Base-by-base conservation (phyloP, 2,797 vertebrate species). In the Microctenopoma lineatum region DNA sequence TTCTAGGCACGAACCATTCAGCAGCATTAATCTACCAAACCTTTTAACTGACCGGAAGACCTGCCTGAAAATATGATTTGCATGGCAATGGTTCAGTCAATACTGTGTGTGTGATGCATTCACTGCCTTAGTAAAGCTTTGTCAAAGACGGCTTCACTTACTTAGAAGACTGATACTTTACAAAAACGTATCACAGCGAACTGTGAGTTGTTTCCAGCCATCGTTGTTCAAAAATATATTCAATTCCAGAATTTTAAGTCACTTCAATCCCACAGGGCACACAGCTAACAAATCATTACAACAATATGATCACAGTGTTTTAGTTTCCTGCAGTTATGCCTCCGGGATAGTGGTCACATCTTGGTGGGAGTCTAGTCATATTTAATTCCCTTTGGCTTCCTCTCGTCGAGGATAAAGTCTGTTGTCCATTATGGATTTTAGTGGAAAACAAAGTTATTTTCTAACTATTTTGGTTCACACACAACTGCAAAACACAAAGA, bases 261-360 rank as follows among this genome's bases (percentile, higher is more conserved):
- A 62, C 5, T 4, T 65, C 59, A 54, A 81, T 81, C 71, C 76
- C 81, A 68, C 47, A 60, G 64, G 16, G 12, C 71, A 74, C 73
- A 61, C 56, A 69, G 60, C 76, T 56, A 82, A 87, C 75, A 83
- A 81, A 85, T 79, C 74, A 80, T 83, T 81, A 77, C 77, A 80
- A 69, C 79, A 87, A 75, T 69, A 60, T 70, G 81, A 84, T 87
- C 79, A 77, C 53, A 78, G 70, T 59, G 71, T 85, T 88, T 86
- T 69, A 85, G 83, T 83, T 88, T 87, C 78, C 68, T 68, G 5
- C 75, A 80, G 70, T 63, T 57, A 39, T 59, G 71, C 80, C 79
- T 64, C 52, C 68, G 78, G 83, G 84, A 87, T 50, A 46, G 74
- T 69, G 90, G 85, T 84, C 87, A 71, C 73, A 80, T 71, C 81